These are phyloP conservation scores for Tragelaphus strepsiceros DNA, from an alignment of 2,113 vertebrate species.

Conservation along the genomic window DNA sequence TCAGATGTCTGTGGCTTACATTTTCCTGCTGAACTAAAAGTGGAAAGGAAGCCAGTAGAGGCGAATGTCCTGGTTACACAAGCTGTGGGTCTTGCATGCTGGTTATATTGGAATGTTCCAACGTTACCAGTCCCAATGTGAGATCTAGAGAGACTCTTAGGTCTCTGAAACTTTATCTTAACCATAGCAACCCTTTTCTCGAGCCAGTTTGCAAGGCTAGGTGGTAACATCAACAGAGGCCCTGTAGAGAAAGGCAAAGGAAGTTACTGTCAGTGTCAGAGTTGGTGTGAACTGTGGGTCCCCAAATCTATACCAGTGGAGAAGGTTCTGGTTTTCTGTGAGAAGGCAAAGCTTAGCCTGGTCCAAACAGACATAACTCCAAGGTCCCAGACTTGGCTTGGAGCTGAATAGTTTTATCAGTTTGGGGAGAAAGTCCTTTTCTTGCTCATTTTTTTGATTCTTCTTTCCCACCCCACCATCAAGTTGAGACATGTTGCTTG, in stretches of 20 bases:
- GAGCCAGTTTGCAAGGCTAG: background rate
- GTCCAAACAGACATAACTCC: background rate
- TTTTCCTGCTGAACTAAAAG: background rate
- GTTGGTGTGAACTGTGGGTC: background rate
- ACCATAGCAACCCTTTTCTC: background rate
- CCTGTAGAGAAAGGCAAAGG: background rate
- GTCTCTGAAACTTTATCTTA: background rate
- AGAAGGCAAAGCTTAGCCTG: background rate
- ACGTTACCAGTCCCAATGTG: background rate
- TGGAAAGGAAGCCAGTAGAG: background rate
- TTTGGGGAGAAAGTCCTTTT: background rate
- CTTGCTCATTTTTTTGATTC: background rate
- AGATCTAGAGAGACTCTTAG: background rate
- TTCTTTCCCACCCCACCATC: background rate
- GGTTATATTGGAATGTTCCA: background rate
- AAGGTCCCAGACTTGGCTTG: background rate
- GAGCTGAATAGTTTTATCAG: background rate
- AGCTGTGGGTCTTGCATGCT: background rate
- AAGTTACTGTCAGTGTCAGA: background rate
- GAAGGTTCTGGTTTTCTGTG: background rate
- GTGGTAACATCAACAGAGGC: background rate
- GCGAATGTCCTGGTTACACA: background rate
- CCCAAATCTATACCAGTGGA: background rate
- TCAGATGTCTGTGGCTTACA: background rate
- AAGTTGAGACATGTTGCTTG: background rate